Percentiles rank a stretch among this genome's conserved stretches.
Evolutionary conservation across 2,888 invertebrate species (phyloP).

Genomic region (Chironomus tentans): DNA sequence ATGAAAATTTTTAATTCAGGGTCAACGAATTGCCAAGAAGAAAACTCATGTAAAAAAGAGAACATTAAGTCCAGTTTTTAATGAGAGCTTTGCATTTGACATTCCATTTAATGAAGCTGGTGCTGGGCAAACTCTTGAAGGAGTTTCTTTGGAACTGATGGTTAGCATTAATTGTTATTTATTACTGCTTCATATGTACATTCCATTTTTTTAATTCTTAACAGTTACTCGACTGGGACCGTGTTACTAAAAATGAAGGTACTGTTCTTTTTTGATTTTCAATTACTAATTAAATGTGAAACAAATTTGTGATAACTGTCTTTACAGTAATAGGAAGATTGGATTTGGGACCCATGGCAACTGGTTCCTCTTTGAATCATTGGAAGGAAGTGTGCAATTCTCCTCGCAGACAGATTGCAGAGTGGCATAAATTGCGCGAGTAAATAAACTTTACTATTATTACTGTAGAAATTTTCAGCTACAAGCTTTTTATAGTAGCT

Average conservation of each 20-base stretch:
- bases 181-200: slow-evolving; percentile 61
- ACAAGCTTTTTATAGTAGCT: not conserved
- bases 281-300: too few species aligned
- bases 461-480: not conserved
- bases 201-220: not conserved
- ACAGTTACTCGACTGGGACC: slow-evolving; percentile 80
- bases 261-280: too few species aligned
- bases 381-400: slow-evolving; percentile 96
- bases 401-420: slow-evolving; percentile 94
- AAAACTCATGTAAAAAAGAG: slow-evolving; percentile 98
- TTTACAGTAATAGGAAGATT: slow-evolving; percentile 72
- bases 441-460: slow-evolving; percentile 40
- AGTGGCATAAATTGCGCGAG: slow-evolving; percentile 97
- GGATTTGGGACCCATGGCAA: slow-evolving; percentile 72
- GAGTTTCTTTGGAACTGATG: slow-evolving; percentile 42
- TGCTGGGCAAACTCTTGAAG: slow-evolving; percentile 40
- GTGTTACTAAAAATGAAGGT: slow-evolving; percentile 95
- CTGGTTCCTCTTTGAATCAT: slow-evolving; percentile 79
- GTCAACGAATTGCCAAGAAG: slow-evolving; percentile 97
- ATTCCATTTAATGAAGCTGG: slow-evolving; percentile 66
- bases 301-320: too few species aligned
- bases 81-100: slow-evolving; percentile 97
- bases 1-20: slow-evolving; percentile 39
- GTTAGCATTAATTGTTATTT: slow-evolving; percentile 28
- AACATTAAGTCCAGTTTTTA: slow-evolving; percentile 95